Evolutionary conservation across 92 coral and sea anemone species (phyloP).

Genomic region (Epizoanthus rinbou): DNA sequence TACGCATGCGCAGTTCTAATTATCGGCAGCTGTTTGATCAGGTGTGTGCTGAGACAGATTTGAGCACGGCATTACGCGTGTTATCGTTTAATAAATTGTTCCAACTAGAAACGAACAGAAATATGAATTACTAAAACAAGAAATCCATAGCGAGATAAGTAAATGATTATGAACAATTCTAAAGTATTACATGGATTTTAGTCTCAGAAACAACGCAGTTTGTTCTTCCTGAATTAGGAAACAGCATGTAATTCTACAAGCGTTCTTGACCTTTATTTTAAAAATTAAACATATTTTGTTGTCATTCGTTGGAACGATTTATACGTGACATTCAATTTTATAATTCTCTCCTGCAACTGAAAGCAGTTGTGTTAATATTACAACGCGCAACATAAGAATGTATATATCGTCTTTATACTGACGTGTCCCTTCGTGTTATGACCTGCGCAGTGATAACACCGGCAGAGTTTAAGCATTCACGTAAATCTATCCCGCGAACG

Average conservation of each 20-base stretch:
- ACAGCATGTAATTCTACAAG: neutral
- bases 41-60: neutral
- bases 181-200: neutral
- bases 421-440: too few relatives aligned
- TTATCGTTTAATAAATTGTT: neutral
- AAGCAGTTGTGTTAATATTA: too few relatives aligned
- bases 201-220: neutral
- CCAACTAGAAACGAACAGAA: neutral
- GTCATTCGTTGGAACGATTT: neutral
- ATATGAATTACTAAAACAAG: neutral
- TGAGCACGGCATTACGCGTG: neutral
- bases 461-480: too few relatives aligned
- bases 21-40: neutral
- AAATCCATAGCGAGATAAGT: neutral
- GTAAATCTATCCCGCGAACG: too few relatives aligned
- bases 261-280: neutral
- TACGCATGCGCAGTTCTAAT: neutral
- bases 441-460: too few relatives aligned
- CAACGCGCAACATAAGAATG: too few relatives aligned
- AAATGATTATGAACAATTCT: neutral
- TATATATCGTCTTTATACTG: too few relatives aligned
- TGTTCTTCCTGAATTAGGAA: too few relatives aligned
- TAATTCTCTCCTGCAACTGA: too few relatives aligned
- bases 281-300: neutral
- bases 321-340: too few relatives aligned